Conservation (phyloP, 2,888 invertebrate genomes). For the Stenotaenia linearis region DNA sequence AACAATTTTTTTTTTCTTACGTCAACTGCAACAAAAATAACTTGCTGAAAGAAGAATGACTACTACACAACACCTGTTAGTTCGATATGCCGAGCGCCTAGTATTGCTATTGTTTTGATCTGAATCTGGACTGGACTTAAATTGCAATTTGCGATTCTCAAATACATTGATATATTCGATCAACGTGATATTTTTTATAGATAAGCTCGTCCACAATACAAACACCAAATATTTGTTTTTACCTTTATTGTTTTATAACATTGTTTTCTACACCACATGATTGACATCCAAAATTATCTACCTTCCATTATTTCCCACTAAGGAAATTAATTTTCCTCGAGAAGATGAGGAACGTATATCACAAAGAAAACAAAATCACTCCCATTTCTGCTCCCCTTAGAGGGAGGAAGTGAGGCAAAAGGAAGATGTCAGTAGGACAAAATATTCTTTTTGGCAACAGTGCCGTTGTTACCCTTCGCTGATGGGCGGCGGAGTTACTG, state of each 20-base stretch:
- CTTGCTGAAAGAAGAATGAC: neutral
- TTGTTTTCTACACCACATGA: neutral
- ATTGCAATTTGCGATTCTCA: neutral
- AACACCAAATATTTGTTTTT: neutral
- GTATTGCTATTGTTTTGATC: neutral
- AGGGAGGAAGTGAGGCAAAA: conserved; percentile 4
- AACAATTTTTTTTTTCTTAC: neutral
- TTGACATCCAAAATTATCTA: conserved; percentile 4
- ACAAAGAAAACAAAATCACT: conserved; percentile 21
- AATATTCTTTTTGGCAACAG: neutral
- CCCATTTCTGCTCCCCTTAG: neutral
- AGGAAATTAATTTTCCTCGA: conserved; percentile 8
- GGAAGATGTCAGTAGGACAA: conserved; percentile 6
- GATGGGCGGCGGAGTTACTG: conserved; percentile 3
- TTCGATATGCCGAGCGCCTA: neutral
- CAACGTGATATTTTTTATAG: neutral
- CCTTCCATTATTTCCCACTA: neutral
- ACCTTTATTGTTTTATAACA: neutral
- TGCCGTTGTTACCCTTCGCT: neutral
- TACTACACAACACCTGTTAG: neutral
- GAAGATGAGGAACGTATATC: neutral
- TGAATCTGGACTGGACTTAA: neutral
- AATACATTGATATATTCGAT: neutral
- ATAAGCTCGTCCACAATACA: neutral
- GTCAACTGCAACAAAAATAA: neutral